Conservation (phyloP, 2,888 invertebrate genomes). For the Drosophila tanythrix region DNA sequence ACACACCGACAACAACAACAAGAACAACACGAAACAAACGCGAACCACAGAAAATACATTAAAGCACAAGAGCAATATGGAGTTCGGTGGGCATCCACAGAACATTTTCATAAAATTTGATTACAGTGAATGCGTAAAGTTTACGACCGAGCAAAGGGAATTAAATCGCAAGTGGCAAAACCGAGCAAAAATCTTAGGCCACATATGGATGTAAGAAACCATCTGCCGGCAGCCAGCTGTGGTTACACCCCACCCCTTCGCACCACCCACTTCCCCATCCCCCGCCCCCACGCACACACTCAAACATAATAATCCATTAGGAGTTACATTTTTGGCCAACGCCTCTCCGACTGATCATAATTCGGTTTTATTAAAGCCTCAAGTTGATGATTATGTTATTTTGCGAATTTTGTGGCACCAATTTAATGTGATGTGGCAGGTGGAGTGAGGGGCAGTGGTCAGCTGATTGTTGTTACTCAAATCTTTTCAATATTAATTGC, state of each 20-base stretch:
- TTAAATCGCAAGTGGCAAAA: conserved; percentile 63
- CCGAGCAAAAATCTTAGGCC: conserved; percentile 18
- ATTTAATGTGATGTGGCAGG: not conserved
- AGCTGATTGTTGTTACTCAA: conserved; percentile 17
- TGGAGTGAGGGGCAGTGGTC: conserved; percentile 3
- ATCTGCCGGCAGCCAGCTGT: conserved; percentile 26
- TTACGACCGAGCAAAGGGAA: conserved; percentile 70
- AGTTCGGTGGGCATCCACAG: conserved; percentile 15
- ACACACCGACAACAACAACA: conserved; percentile 17
- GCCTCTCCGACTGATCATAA: conserved; percentile 31
- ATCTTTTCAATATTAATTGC: conserved; percentile 34
- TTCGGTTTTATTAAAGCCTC: conserved; percentile 28
- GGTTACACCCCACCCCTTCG: conserved; percentile 15
- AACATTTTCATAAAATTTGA: conserved; percentile 73
- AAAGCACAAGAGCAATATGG: conserved; percentile 35
- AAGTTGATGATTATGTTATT: conserved; percentile 29
- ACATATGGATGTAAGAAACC: conserved; percentile 18
- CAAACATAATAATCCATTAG: conserved; percentile 42
- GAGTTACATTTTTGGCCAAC: conserved; percentile 17
- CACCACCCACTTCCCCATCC: not conserved
- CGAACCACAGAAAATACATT: conserved; percentile 53
- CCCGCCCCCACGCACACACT: not conserved
- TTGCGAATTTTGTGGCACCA: not conserved
- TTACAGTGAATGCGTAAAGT: conserved; percentile 74
- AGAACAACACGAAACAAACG: not conserved